Conservation (phyloP, 2,113 vertebrate genomes). For the Vimba vimba region DNA sequence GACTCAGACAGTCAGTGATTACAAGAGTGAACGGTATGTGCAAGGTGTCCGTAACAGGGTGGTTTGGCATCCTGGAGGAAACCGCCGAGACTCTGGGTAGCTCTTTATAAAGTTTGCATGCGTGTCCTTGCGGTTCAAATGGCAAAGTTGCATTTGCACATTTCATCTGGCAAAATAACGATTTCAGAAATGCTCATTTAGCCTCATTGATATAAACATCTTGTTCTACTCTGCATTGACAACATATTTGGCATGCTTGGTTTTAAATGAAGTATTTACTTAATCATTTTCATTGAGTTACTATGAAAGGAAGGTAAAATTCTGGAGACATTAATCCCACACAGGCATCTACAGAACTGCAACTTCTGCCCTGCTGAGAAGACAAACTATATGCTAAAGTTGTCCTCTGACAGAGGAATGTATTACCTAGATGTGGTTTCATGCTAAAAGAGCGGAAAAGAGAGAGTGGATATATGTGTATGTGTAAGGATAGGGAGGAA, state of each 20-base stretch:
- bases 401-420: slow-evolving; percentile 1
- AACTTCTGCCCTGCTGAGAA: slow-evolving; percentile 3
- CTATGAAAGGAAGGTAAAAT: neutral
- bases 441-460: neutral
- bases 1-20: slow-evolving; percentile 54
- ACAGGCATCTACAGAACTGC: neutral
- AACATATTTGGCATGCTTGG: slow-evolving; percentile 11
- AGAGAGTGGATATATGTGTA: slow-evolving; percentile 7
- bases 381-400: neutral
- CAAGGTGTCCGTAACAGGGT: slow-evolving; percentile 55
- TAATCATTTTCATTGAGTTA: neutral
- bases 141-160: neutral
- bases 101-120: slow-evolving; percentile 35
- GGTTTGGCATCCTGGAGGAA: slow-evolving; percentile 48
- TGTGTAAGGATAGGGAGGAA: neutral
- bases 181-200: slow-evolving; percentile 34
- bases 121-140: slow-evolving; percentile 6
- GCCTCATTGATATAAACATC: neutral
- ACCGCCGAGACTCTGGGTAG: slow-evolving; percentile 20
- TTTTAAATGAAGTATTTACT: slow-evolving; percentile 12
- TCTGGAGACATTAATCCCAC: neutral
- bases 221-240: neutral
- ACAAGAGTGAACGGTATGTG: slow-evolving; percentile 46
- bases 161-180: slow-evolving; percentile 1
- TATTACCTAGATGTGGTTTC: slow-evolving; percentile 7